A percentile compares a stretch with the other conserved stretches of the same genome.
Conservation (phyloP, 2,888 invertebrate species). For the Lasioglossum calceatum region DNA sequence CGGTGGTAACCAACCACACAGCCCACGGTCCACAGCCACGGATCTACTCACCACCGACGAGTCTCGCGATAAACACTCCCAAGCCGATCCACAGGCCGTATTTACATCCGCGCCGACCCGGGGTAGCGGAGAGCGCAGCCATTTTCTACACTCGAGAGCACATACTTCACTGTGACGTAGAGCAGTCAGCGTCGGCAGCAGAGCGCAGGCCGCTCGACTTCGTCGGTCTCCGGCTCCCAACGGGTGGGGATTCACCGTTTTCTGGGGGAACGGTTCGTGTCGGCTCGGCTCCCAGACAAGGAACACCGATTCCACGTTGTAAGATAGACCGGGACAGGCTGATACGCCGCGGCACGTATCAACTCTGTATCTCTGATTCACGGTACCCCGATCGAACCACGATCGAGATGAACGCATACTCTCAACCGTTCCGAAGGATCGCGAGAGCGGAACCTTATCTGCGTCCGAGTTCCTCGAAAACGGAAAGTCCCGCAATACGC, state of each 20-base stretch:
- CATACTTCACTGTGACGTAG: conserved; percentile 83
- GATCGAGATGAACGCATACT: conserved; percentile 10
- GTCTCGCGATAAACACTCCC: conserved; percentile 76
- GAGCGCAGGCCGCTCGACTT: conserved; percentile 72
- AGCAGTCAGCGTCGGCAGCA: conserved; percentile 62
- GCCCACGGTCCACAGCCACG: neutral
- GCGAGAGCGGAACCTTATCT: neutral
- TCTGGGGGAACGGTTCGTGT: conserved; percentile 37
- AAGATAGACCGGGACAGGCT: conserved; percentile 9
- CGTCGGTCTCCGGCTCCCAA: conserved; percentile 58
- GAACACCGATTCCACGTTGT: neutral
- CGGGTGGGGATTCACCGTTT: conserved; percentile 51
- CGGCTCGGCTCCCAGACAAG: conserved; percentile 29
- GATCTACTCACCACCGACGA: conserved; percentile 79
- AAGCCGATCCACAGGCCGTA: conserved; percentile 80
- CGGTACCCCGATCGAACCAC: conserved; percentile 22
- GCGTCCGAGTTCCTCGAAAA: conserved; percentile 5
- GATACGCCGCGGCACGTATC: conserved; percentile 4
- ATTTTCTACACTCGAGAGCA: conserved; percentile 84
- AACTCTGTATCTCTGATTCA: conserved; percentile 32
- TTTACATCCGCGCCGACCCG: conserved; percentile 81
- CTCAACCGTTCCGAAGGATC: neutral
- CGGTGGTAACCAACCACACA: neutral
- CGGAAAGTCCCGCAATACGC: neutral
- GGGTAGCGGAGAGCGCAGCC: conserved; percentile 82